Evolutionary conservation across 1,140 invertebrate species (phyloP).

Genomic region (Caerostris extrusa): DNA sequence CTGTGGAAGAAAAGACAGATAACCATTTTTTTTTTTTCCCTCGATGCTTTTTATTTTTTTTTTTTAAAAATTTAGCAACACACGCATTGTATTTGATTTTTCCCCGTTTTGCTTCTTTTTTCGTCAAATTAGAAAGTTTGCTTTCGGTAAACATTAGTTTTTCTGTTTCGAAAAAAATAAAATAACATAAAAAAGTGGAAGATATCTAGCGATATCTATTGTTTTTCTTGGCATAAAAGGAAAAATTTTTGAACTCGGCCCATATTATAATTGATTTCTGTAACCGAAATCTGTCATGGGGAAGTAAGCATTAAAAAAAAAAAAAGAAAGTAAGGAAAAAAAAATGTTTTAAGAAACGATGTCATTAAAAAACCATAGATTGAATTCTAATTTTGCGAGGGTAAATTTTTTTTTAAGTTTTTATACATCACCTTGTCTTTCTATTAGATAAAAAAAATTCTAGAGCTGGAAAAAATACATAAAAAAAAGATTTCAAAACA

Average conservation of each 20-base stretch:
- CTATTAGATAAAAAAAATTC: background rate
- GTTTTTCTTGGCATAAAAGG: background rate
- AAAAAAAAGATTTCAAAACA: no score
- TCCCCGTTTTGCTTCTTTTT: background rate
- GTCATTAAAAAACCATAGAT: no score
- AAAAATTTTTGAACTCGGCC: background rate
- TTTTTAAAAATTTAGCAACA: background rate
- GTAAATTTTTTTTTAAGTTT: background rate
- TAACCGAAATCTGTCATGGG: background rate
- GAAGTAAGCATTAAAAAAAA: no score
- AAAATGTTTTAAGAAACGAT: no score
- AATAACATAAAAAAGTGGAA: background rate
- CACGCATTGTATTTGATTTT: background rate
- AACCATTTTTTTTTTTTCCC: background rate
- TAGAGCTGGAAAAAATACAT: background rate
- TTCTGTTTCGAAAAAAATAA: background rate
- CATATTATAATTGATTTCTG: constrained; percentile 20
- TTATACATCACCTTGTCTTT: background rate
- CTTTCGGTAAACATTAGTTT: background rate
- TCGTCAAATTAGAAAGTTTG: background rate
- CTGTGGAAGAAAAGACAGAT: background rate
- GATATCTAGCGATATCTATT: background rate
- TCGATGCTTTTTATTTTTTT: background rate
- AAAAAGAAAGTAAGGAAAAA: no score
- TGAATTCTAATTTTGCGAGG: no score